A percentile compares a stretch with the other conserved stretches of the same genome.
phyloP scores from a whole-genome alignment of 35 echinoderm and acorn worm species.

The Ophiothrix spiculata region DNA sequence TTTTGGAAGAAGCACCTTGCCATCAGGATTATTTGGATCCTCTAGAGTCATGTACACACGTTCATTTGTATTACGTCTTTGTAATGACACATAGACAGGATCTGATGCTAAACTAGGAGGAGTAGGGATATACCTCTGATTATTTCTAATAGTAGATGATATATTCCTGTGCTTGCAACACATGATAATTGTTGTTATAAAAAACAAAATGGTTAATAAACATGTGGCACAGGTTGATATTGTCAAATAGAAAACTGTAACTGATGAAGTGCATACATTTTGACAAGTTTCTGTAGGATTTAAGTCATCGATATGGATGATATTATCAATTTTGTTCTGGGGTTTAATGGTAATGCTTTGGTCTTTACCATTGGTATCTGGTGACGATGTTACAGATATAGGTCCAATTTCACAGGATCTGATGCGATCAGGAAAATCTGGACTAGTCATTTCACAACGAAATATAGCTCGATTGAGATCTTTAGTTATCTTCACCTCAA shows the following conservation, averaged over 20 bases:
- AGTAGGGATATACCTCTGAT: background rate
- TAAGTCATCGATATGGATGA: background rate
- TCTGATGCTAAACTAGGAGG: background rate
- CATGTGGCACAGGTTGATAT: background rate
- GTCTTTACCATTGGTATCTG: background rate
- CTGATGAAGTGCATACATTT: background rate
- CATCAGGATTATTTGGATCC: background rate
- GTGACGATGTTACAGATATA: background rate
- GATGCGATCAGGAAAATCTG: background rate
- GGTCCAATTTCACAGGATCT: background rate
- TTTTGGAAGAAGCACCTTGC: conserved; percentile 2
- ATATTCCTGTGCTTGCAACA: background rate
- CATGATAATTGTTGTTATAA: background rate
- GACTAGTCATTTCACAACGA: background rate
- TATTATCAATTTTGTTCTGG: too few species aligned
- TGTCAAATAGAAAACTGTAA: background rate
- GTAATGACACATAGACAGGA: background rate
- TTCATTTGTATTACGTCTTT: background rate
- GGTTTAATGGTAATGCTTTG: background rate
- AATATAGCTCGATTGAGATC: background rate
- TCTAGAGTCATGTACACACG: background rate
- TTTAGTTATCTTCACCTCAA: background rate
- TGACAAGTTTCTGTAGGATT: background rate
- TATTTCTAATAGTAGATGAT: background rate
- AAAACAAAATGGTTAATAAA: background rate